These are phyloP conservation scores for Drosophila macrospina DNA, from an alignment of 2,888 invertebrate species.

Conservation along the genomic window DNA sequence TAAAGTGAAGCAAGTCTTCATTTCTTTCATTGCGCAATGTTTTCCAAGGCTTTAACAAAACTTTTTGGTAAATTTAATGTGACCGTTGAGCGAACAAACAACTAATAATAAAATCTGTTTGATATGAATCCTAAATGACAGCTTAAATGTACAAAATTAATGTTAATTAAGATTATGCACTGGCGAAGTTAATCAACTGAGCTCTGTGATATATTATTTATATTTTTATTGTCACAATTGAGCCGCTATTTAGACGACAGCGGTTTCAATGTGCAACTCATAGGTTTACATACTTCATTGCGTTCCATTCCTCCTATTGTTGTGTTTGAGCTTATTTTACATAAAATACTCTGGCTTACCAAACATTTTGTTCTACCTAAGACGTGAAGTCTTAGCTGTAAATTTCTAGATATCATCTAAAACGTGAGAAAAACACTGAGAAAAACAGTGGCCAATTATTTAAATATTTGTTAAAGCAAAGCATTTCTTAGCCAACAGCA, in stretches of 20 bases:
- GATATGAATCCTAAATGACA: slow-evolving; percentile 13
- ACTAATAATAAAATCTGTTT: slow-evolving; percentile 15
- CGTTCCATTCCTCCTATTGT: not conserved
- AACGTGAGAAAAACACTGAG: slow-evolving; percentile 8
- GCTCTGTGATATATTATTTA: not conserved
- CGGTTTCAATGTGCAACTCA: slow-evolving; percentile 7
- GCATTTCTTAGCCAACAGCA: not conserved
- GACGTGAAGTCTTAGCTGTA: slow-evolving; percentile 16
- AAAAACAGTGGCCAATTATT: not conserved
- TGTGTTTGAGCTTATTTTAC: not conserved
- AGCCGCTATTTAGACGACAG: too few species aligned
- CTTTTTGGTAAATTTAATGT: slow-evolving; percentile 7
- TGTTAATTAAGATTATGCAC: slow-evolving; percentile 20
- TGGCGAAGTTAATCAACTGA: not conserved
- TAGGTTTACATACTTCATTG: not conserved
- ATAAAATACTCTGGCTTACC: slow-evolving; percentile 4
- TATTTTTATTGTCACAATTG: not conserved
- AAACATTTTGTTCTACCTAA: slow-evolving; percentile 15
- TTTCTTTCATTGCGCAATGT: slow-evolving; percentile 2
- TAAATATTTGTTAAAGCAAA: not conserved
- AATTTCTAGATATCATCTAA: slow-evolving; percentile 24
- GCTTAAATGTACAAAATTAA: slow-evolving; percentile 3
- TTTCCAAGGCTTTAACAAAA: not conserved
- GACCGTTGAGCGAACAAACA: slow-evolving; percentile 14
- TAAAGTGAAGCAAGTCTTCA: slow-evolving; percentile 22